phyloP scores from a whole-genome alignment of 2,888 invertebrate genomes.

The Papilio elwesi region DNA sequence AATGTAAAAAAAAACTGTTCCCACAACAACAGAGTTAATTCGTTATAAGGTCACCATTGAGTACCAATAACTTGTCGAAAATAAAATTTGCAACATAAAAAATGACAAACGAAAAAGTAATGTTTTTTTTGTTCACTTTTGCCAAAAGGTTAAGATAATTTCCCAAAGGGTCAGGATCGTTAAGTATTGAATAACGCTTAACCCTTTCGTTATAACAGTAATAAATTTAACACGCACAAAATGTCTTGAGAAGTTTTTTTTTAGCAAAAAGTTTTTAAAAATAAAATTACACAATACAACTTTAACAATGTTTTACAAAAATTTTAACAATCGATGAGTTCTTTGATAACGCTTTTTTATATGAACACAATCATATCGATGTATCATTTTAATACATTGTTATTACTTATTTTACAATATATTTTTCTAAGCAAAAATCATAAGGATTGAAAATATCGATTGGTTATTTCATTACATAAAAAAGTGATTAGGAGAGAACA shows the following conservation, averaged over 20 bases:
- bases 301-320: slow-evolving; percentile 14
- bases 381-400: background rate
- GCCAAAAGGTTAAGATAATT: slow-evolving; percentile 42
- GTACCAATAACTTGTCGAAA: slow-evolving; percentile 20
- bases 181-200: slow-evolving; percentile 37
- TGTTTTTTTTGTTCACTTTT: slow-evolving; percentile 27
- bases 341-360: background rate
- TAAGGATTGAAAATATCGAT: too few relatives aligned
- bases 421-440: too few relatives aligned
- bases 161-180: slow-evolving; percentile 42
- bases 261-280: slow-evolving; percentile 20
- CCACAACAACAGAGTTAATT: slow-evolving; percentile 29
- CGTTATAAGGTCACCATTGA: slow-evolving; percentile 25
- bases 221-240: slow-evolving; percentile 33
- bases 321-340: slow-evolving; percentile 14
- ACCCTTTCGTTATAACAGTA: slow-evolving; percentile 37
- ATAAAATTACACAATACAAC: slow-evolving; percentile 7
- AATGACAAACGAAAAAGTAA: slow-evolving; percentile 15
- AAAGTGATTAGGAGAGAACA: too few relatives aligned
- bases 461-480: too few relatives aligned
- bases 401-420: too few relatives aligned
- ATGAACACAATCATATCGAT: background rate
- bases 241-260: slow-evolving; percentile 35
- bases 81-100: slow-evolving; percentile 26
- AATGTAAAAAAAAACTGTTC: slow-evolving; percentile 1